Percentiles rank a stretch among this genome's conserved stretches.
Evolutionary conservation across 2,113 vertebrate species (phyloP).

Genomic region (Alaudala cheleensis): DNA sequence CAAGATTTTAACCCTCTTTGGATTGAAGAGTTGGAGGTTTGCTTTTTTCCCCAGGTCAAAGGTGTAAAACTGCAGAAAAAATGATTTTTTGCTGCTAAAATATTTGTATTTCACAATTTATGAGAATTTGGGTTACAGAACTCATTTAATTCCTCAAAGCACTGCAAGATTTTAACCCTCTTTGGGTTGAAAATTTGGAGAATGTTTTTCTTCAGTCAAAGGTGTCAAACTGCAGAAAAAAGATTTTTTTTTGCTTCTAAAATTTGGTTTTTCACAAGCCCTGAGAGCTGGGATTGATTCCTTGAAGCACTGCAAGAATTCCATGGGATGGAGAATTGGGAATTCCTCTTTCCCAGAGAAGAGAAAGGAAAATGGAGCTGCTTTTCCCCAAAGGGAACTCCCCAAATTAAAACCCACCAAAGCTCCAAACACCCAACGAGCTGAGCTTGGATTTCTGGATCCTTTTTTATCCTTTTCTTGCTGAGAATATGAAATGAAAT

Average conservation of each 20-base stretch:
- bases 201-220: background rate
- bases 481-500: background rate
- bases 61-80: background rate
- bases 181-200: background rate
- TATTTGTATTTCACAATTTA: background rate
- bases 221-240: background rate
- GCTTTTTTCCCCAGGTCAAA: background rate
- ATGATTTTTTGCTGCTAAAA: background rate
- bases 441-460: background rate
- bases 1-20: no score
- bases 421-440: background rate
- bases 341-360: background rate
- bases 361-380: no score
- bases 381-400: background rate
- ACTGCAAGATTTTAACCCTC: fast-evolving
- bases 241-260: background rate
- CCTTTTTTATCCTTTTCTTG: background rate
- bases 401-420: fast-evolving
- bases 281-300: background rate
- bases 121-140: background rate
- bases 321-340: fast-evolving
- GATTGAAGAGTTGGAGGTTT: no score
- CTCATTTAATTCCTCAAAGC: background rate
- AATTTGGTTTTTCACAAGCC: fast-evolving
- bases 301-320: background rate